Evolutionary conservation across 2,797 vertebrate species (phyloP).

Genomic region (Limnodromus scolopaceus): DNA sequence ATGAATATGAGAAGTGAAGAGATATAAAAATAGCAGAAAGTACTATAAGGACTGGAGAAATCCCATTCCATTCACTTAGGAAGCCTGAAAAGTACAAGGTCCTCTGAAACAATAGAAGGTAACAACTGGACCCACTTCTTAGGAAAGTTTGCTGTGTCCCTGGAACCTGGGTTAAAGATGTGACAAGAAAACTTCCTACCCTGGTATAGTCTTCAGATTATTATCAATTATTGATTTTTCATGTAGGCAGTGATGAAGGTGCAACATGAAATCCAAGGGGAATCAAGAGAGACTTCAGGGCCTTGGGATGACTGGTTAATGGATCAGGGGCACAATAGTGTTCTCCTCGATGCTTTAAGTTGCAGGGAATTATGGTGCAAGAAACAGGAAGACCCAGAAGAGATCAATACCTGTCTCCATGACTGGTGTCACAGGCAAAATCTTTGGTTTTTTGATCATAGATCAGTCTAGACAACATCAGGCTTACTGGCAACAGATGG

Average conservation of each 20-base stretch:
- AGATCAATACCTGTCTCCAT: neutral
- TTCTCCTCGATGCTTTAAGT: neutral
- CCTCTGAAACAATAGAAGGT: neutral
- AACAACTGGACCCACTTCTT: neutral
- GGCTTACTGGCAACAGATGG: neutral
- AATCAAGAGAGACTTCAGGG: neutral
- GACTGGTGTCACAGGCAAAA: neutral
- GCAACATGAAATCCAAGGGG: neutral
- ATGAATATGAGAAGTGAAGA: neutral
- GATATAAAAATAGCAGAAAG: neutral
- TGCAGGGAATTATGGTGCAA: neutral
- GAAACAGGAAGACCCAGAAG: neutral
- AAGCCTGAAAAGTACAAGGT: neutral
- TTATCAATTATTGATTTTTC: neutral
- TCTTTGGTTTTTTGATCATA: neutral
- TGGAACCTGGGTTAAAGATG: neutral
- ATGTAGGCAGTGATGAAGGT: neutral
- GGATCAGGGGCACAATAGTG: neutral
- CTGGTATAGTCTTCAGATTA: neutral
- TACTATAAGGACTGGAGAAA: neutral
- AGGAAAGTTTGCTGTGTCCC: neutral
- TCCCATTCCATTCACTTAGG: neutral
- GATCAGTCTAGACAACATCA: fast-evolving
- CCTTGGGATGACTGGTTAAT: neutral
- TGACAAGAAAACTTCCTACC: neutral